Evolutionary conservation across 2,888 invertebrate species (phyloP), one percentile per base, ranked within the genome.

Genomic region (Lithophane socia): DNA sequence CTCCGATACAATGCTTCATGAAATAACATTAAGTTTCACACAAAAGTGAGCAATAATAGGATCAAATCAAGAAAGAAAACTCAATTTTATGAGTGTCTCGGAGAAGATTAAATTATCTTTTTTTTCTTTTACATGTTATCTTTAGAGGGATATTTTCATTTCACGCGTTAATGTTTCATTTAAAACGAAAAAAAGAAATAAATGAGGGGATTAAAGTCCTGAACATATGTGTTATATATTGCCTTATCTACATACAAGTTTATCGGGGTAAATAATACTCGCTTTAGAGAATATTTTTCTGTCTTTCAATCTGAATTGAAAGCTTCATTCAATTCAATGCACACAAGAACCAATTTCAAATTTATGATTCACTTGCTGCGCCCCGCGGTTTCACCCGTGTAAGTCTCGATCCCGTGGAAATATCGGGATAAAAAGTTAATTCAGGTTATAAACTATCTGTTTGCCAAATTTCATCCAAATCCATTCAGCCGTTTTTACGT

Each of bases 51-150:
- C 75, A 79, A 67, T 79, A 82, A 78, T 82, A 79, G 69, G 37
- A 77, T 79, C 75, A 79, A 85, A 87, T 87, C 83, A 83, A 85
- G 68, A 74, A 76, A 75, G 74, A 82, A 82, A 84, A 85, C 75
- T 73, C 76, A 80, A 83, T 89, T 86, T 79, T 73, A 78, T 75
- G 77, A 63, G 79, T 83, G 84, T 65, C 83, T 76, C 73, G 65
- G 49, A n/a, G n/a, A 71, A 71, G 75, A 85, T 87, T 83, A 70
- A 82, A 79, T 85, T 80, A 74, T 61, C 64, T 29, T 49, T 63
- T 72, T 75, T 72, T 86, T 75, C 52, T 74, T 71, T 73, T 60
- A 58, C 29, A n/a, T 56, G 61, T 47, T 37, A 3, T 49, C 18
- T 73, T 52, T n/a, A 12, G 21, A 64, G n/a, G 10, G 7, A 37